A percentile compares a stretch with the other conserved stretches of the same genome.
Evolutionary conservation across 2,113 vertebrate species (phyloP).

Genomic region (Rhizomys pruinosus): DNA sequence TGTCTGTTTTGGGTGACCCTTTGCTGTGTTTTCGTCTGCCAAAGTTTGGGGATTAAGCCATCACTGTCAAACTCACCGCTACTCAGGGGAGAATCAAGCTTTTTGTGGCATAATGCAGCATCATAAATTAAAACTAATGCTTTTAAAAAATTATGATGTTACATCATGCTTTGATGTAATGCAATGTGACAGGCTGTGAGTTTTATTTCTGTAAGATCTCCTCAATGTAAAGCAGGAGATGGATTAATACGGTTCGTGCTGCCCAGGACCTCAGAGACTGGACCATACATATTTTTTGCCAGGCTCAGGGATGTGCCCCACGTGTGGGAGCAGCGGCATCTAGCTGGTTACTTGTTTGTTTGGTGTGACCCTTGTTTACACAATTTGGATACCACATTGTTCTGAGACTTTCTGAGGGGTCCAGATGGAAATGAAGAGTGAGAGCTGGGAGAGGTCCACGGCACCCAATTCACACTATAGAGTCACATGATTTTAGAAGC

Average conservation of each 20-base stretch:
- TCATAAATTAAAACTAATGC: slow-evolving; percentile 82
- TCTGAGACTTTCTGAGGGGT: background rate
- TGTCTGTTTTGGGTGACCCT: slow-evolving; percentile 77
- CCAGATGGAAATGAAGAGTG: background rate
- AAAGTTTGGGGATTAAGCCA: slow-evolving; percentile 79
- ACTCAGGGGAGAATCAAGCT: slow-evolving; percentile 81
- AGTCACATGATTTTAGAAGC: background rate
- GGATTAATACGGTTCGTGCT: slow-evolving; percentile 65
- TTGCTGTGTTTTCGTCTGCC: slow-evolving; percentile 71
- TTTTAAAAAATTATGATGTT: slow-evolving; percentile 81
- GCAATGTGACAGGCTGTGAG: slow-evolving; percentile 81
- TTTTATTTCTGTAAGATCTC: slow-evolving; percentile 81
- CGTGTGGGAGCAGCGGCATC: fast-evolving
- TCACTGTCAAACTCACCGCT: slow-evolving; percentile 81
- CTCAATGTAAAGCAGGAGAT: slow-evolving; percentile 31
- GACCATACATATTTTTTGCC: fast-evolving
- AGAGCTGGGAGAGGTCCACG: background rate
- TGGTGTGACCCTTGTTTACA: background rate
- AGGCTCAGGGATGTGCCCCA: background rate
- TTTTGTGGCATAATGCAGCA: slow-evolving; percentile 78
- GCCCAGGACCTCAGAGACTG: slow-evolving; percentile 40
- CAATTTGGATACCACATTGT: background rate
- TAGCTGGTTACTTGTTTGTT: background rate
- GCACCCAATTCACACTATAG: background rate
- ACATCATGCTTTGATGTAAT: slow-evolving; percentile 85